Evolutionary conservation across 2,113 vertebrate genomes (phyloP), one percentile per base, ranked within the genome.

Genomic region (Salvelinus fontinalis): DNA sequence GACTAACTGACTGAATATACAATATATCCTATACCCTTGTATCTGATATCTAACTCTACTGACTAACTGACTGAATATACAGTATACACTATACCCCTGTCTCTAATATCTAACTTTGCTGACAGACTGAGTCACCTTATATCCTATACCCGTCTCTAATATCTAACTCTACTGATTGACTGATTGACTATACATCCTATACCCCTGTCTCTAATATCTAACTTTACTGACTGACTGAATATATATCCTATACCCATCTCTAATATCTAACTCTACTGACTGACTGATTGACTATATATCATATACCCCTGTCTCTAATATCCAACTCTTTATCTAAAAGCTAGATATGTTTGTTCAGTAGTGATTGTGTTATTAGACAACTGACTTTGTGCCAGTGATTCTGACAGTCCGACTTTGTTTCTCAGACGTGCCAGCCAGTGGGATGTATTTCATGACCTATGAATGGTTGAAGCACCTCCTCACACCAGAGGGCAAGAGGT

Each of bases 361-460:
- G 14, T 60, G 16, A 20, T 60, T 60, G 57, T 34, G 31, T 34
- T 34, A 34, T 34, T 34, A 34, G 57, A 60, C 18, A 60, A 13
- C 57, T 60, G 20, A 34, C 5, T 34, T 34, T 34, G 31, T 34
- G 31, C 31, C 57, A 60, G 20, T 60, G 4, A n/a, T n/a, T 20
- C 20, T n/a, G 57, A 60, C 75, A 72, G 59, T 79, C 57, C 79
- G 31, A 4, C 70, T 91, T 86, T 90, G 88, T 83, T 59, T 75
- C 74, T 82, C 84, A 99, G 98, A 99, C 59, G 95, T 99, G 76
- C 98, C 98, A 11, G 97, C 97, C 73, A 99, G 96, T 9, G 96
- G 98, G 74, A 99, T 99, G 98, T 99, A 99, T 90, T 99, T 99
- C 91, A 99, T 97, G 94, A 97, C 96, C 1, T 99, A 99, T 0